Percentiles rank a stretch among this genome's conserved stretches.
These are phyloP conservation scores for Camelus dromedarius DNA, from an alignment of 2,113 vertebrate species.

Conservation along the genomic window DNA sequence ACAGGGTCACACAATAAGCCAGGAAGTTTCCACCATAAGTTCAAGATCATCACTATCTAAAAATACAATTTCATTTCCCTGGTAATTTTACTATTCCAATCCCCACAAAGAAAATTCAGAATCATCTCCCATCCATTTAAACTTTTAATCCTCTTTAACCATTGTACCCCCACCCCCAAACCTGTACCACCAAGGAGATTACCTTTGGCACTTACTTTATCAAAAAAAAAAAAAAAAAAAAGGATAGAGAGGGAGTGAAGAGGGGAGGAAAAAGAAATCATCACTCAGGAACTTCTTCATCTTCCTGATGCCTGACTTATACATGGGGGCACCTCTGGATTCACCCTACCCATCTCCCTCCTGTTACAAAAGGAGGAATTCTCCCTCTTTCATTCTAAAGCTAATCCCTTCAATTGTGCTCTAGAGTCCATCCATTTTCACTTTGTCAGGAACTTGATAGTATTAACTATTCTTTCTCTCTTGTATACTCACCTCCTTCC, in stretches of 20 bases:
- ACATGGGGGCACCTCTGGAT: neutral
- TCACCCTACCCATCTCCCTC: neutral
- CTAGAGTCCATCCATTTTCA: neutral
- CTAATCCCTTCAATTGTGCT: neutral
- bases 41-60: neutral
- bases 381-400: neutral
- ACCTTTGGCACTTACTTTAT: neutral
- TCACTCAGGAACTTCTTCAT: neutral
- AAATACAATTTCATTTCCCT: neutral
- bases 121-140: neutral
- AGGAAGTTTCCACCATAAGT: neutral
- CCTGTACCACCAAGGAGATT: neutral
- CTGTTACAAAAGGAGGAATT: neutral
- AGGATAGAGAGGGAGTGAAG: no score
- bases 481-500: neutral
- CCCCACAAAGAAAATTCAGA: neutral
- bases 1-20: neutral
- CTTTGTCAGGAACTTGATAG: neutral
- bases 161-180: neutral
- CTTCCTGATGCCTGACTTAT: neutral
- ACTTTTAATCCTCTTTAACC: neutral
- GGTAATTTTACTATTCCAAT: conserved; percentile 7
- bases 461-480: neutral
- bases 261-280: neutral
- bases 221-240: neutral